Evolutionary conservation across 2,888 invertebrate species (phyloP).

Genomic region (Synanthedon formicaeformis): DNA sequence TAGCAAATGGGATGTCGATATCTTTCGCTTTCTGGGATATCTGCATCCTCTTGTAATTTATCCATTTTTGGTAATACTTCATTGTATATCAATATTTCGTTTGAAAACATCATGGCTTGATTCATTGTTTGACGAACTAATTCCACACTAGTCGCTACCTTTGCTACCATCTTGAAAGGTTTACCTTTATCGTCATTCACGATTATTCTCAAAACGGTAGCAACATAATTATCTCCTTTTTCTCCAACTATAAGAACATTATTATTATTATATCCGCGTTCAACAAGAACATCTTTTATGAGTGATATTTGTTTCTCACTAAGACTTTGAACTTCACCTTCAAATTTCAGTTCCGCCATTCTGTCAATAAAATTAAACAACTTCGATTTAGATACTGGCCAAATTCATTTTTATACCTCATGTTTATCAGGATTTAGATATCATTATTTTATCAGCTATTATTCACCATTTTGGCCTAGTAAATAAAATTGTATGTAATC

Average conservation of each 20-base stretch:
- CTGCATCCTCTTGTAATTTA: constrained; percentile 22
- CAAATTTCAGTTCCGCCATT: not conserved
- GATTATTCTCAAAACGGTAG: constrained; percentile 5
- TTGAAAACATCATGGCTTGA: constrained; percentile 15
- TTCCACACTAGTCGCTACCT: constrained; percentile 24
- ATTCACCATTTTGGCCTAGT: no score
- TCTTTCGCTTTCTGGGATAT: constrained; percentile 19
- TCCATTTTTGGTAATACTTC: constrained; percentile 24
- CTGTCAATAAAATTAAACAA: not conserved
- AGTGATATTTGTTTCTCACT: constrained; percentile 2
- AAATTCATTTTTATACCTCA: no score
- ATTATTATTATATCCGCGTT: constrained; percentile 5
- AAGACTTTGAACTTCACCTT: not conserved
- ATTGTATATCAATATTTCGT: constrained; percentile 27
- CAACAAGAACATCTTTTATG: constrained; percentile 4
- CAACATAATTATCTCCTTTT: constrained; percentile 11
- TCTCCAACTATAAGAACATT: constrained; percentile 8
- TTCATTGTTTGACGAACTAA: constrained; percentile 11
- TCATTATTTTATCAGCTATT: no score
- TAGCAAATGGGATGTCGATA: constrained; percentile 26
- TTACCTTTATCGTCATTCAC: constrained; percentile 14
- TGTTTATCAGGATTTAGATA: no score
- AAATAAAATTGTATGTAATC: no score
- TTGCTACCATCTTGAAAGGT: constrained; percentile 28
- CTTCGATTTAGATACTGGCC: no score